A percentile compares a stretch with the other conserved stretches of the same genome.
Evolutionary conservation across 2,888 invertebrate species (phyloP).

Genomic region (Acronicta aceris): DNA sequence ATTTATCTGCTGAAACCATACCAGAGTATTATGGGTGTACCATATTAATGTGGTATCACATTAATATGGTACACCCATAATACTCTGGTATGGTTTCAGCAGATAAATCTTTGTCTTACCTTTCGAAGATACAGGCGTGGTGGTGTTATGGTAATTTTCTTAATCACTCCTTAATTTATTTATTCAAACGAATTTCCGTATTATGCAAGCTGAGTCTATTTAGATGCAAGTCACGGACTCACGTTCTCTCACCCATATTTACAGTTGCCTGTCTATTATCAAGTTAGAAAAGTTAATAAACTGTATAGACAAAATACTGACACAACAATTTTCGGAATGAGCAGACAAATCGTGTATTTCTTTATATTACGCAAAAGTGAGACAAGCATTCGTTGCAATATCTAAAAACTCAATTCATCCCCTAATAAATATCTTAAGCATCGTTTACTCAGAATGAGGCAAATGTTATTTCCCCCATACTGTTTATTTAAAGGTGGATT

Average conservation of each 20-base stretch:
- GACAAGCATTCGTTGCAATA: conserved; percentile 74
- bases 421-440: conserved; percentile 87
- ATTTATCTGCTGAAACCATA: too few relatives aligned
- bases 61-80: too few relatives aligned
- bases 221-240: conserved; percentile 19
- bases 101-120: too few relatives aligned
- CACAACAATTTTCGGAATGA: conserved; percentile 22
- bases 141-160: conserved; percentile 14
- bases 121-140: too few relatives aligned
- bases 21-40: too few relatives aligned
- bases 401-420: conserved; percentile 85
- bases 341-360: conserved; percentile 41
- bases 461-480: conserved; percentile 84
- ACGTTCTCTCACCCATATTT: conserved; percentile 12
- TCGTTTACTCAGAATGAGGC: conserved; percentile 87
- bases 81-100: too few relatives aligned
- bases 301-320: conserved; percentile 21
- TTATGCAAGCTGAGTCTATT: conserved; percentile 24
- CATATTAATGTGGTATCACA: too few relatives aligned
- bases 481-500: conserved; percentile 89
- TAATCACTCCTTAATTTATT: conserved; percentile 20
- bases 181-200: conserved; percentile 16
- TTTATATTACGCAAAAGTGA: conserved; percentile 62
- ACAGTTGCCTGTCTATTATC: conserved; percentile 14
- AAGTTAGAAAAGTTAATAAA: conserved; percentile 31